These are phyloP conservation scores for Heliconius melpomene DNA, from an alignment of 1,140 invertebrate species.

Conservation along the genomic window DNA sequence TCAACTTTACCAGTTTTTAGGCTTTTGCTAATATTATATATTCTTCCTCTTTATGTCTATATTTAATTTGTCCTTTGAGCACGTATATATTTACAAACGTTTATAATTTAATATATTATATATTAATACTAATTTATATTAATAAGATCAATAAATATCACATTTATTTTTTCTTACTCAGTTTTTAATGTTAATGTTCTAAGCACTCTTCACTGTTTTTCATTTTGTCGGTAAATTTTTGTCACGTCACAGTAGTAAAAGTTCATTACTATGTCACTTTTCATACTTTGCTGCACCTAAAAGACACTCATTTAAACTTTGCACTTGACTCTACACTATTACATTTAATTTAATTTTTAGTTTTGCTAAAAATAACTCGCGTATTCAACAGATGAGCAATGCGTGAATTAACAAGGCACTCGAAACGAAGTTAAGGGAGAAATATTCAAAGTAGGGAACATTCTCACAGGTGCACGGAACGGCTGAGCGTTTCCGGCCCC, in stretches of 20 bases:
- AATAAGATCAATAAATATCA: constrained; percentile 77
- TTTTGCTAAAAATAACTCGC: background rate
- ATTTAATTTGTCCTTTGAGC: constrained; percentile 44
- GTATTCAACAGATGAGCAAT: constrained; percentile 53
- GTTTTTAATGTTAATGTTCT: constrained; percentile 49
- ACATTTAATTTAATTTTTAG: background rate
- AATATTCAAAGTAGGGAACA: constrained; percentile 61
- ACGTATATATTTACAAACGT: constrained; percentile 58
- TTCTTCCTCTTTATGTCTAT: constrained; percentile 35
- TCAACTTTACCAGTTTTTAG: constrained; percentile 43
- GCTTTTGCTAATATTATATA: background rate
- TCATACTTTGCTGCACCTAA: constrained; percentile 53
- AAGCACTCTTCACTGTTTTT: constrained; percentile 80
- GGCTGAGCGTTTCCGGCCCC: constrained; percentile 72
- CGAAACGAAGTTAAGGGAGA: constrained; percentile 36
- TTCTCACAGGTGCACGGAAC: constrained; percentile 74
- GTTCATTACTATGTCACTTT: constrained; percentile 55
- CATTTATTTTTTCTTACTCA: constrained; percentile 54
- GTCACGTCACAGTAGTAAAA: constrained; percentile 66
- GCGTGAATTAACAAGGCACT: constrained; percentile 51
- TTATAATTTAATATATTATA: constrained; percentile 54
- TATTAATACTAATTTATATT: constrained; percentile 54
- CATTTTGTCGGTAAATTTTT: constrained; percentile 65
- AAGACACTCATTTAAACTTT: constrained; percentile 34
- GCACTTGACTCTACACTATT: constrained; percentile 28